Evolutionary conservation across 2,888 invertebrate species (phyloP).

Genomic region (Hemistola chrysoprasaria): DNA sequence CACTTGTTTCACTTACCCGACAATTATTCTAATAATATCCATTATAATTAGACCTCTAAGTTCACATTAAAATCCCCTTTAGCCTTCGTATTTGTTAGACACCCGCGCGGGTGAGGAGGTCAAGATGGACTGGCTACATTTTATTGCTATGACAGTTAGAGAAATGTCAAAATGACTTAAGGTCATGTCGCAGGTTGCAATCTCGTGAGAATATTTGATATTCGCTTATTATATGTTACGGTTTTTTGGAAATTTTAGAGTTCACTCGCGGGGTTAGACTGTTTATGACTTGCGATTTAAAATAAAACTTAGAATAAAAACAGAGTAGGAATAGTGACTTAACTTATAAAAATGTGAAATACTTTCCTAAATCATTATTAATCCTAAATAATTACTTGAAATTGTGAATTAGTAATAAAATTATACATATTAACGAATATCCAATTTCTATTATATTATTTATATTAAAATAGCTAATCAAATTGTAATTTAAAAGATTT

Average conservation of each 20-base stretch:
- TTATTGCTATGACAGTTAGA: slow-evolving; percentile 70
- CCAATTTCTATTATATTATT: no score
- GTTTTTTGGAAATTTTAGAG: slow-evolving; percentile 25
- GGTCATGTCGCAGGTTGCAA: slow-evolving; percentile 67
- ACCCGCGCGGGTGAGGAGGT: slow-evolving; percentile 21
- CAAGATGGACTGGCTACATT: slow-evolving; percentile 41
- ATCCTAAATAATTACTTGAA: no score
- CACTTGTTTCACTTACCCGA: slow-evolving; percentile 54
- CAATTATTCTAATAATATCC: slow-evolving; percentile 57
- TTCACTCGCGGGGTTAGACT: slow-evolving; percentile 21
- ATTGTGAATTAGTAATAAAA: no score
- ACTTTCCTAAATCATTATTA: no score
- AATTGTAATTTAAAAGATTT: slow-evolving; percentile 15
- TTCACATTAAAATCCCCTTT: slow-evolving; percentile 15
- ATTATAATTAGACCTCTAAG: slow-evolving; percentile 35
- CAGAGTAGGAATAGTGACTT: no score
- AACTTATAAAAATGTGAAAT: no score
- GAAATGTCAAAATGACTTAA: slow-evolving; percentile 57
- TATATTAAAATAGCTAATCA: no score
- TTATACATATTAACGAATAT: no score
- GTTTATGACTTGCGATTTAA: slow-evolving; percentile 1
- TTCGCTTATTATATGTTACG: slow-evolving; percentile 34
- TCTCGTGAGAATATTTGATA: slow-evolving; percentile 64
- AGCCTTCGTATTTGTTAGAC: slow-evolving; percentile 8
- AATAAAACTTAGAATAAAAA: no score